Base-by-base conservation (phyloP, 92 coral and sea anemone genomes). In the Palythoa heliodiscus region DNA sequence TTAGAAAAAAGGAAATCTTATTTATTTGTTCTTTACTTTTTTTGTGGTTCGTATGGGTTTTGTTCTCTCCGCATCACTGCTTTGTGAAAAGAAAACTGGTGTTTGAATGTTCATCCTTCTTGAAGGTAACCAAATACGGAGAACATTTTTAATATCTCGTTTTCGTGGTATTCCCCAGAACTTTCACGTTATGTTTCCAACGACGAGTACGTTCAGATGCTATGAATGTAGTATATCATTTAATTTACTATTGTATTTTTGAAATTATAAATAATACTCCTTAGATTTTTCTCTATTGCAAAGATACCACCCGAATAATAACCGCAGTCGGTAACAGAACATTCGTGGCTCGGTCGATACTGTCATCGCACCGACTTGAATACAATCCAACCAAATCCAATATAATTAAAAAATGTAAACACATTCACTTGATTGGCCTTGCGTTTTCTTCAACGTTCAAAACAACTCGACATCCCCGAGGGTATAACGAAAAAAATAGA, bases 391-490 rank as follows among this genome's bases (percentile, higher is more conserved):
- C 55, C 71, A 68, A 70, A 20, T 64, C 74, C 74, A 80, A 66
- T 66, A 66, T 60, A 25, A 37, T 79, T 63, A n/a, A 79, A 37
- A 63, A 43, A 79, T 12, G 63, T 37, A 72, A 22, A 66, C 84
- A 47, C 19, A 16, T 43, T n/a, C 40, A 64, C 60, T 43, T 80
- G 61, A 63, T 23, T 43, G 57, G 55, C 9, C 57, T 61, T 17
- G 57, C 29, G 35, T 64, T 78, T 37, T 23, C 20, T 37, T 73
- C 29, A 61, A 17, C 29, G 19, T 78, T 40, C 70, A 78, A 61
- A 78, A 78, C 73, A 78, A 61, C 73, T 66, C 66, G 4, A 43
- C 15, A n/a, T 16, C 58, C 84, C 74, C 84, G 1, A 47, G 73
- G 84, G 74, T 23, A 16, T 4, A 64, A 22, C 48, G 48, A 80